These are phyloP conservation scores for Dufourea novaeangliae DNA, from an alignment of 1,140 invertebrate species.

Conservation along the genomic window DNA sequence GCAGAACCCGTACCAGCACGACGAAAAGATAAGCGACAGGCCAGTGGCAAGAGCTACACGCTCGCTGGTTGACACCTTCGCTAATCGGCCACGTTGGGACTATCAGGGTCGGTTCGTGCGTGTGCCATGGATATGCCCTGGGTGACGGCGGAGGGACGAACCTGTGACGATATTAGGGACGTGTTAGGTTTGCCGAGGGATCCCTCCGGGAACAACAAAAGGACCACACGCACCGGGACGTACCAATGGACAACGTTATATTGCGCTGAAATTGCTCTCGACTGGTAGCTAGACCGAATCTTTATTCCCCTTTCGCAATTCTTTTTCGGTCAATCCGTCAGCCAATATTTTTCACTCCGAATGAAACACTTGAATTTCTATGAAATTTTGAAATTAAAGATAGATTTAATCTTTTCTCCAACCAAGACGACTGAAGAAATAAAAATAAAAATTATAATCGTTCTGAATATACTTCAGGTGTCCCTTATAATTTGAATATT, in stretches of 20 bases:
- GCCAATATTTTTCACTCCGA: too few relatives aligned
- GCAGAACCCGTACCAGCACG: neutral
- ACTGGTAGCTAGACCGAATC: constrained; percentile 41
- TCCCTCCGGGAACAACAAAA: constrained; percentile 76
- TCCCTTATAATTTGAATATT: too few relatives aligned
- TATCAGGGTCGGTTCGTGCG: constrained; percentile 64
- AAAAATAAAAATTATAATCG: too few relatives aligned
- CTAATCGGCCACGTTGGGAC: constrained; percentile 72
- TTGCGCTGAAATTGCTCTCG: constrained; percentile 74
- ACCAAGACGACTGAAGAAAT: too few relatives aligned
- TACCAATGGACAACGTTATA: constrained; percentile 75
- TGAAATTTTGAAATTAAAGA: too few relatives aligned
- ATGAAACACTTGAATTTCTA: too few relatives aligned
- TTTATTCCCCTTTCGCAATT: constrained; percentile 4
- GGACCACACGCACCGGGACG: constrained; percentile 75
- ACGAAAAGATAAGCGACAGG: constrained; percentile 7
- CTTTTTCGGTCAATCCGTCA: neutral
- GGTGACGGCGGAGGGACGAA: constrained; percentile 65
- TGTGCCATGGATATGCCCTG: constrained; percentile 62
- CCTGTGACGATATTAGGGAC: constrained; percentile 78
- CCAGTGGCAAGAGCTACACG: constrained; percentile 48
- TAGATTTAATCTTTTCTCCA: too few relatives aligned
- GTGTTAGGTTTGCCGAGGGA: constrained; percentile 78
- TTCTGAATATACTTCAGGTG: too few relatives aligned
- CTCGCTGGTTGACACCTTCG: constrained; percentile 69